Base-by-base conservation (phyloP, 1,140 invertebrate species). In the Drosophila santomea region DNA sequence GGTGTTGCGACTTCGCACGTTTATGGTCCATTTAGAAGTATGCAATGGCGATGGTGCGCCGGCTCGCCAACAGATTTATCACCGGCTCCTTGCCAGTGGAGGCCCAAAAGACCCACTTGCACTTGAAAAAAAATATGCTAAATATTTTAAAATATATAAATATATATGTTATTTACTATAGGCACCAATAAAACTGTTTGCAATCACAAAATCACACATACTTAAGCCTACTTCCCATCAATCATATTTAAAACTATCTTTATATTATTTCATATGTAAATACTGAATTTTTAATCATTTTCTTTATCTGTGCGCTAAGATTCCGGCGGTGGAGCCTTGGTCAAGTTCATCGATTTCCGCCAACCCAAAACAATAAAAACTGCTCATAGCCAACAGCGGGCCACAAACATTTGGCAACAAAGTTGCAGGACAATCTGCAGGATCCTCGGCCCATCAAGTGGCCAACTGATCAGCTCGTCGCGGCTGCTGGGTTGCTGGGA, bases 1-100 rank as follows among this genome's bases (percentile, higher is more conserved):
- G 76, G 84, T 88, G 80, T 89, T 88, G 83, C 51, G 80, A 89
- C 86, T 88, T 89, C 57, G 83, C 69, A 67, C 84, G 69, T 88
- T 88, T 88, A 88, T 88, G 83, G 84, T 88, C 80, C 79, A 88
- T 88, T 88, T 88, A 88, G 85, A 80, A 88, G 83, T 76, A 82
- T 83, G 72, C 78, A 62, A 88, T 86, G 83, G 83, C 86, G 72
- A 77, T 86, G 83, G 79, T 86, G 79, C 86, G 83, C 78, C 60
- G 83, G 75, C 71, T 79, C 81, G 71, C 83, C 83, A 86, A 86
- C 83, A 88, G 83, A 86, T 86, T 86, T 86, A 86, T 86, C 76
- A 86, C 83, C 84, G 67, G 61, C 61, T 75, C 60, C 57, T 68
- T 56, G 60, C 72, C 66, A 36, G 43, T 43, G 60, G 57, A 50